Evolutionary conservation across 2,888 invertebrate genomes (phyloP).

Genomic region (Resseliella maxima): DNA sequence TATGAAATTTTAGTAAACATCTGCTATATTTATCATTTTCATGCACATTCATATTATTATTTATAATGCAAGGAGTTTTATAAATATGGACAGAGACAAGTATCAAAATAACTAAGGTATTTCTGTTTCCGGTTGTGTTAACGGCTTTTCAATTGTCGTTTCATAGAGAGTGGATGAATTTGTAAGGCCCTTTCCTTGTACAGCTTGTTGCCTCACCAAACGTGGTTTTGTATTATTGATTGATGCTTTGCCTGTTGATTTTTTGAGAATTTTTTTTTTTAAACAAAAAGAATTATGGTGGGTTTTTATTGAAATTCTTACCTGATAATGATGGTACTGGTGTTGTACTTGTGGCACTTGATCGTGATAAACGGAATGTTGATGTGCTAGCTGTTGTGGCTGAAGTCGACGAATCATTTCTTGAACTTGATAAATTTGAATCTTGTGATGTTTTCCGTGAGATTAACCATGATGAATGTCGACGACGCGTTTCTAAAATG

Average conservation of each 20-base stretch:
- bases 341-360: slow-evolving; percentile 75
- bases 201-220: slow-evolving; percentile 83
- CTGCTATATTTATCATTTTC: no score
- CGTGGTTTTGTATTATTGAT: slow-evolving; percentile 73
- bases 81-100: no score
- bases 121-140: slow-evolving; percentile 66
- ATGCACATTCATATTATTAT: no score
- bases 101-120: no score
- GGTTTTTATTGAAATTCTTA: slow-evolving; percentile 58
- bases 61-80: no score
- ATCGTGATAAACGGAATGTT: slow-evolving; percentile 88
- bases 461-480: slow-evolving; percentile 89
- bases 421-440: slow-evolving; percentile 88
- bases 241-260: slow-evolving; percentile 58
- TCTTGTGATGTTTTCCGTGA: slow-evolving; percentile 94
- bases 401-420: slow-evolving; percentile 92
- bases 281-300: not conserved
- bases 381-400: slow-evolving; percentile 91
- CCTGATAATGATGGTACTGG: slow-evolving; percentile 67
- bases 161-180: slow-evolving; percentile 70
- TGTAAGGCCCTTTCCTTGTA: slow-evolving; percentile 78
- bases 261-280: slow-evolving; percentile 47
- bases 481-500: slow-evolving; percentile 79
- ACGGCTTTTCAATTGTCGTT: slow-evolving; percentile 81
- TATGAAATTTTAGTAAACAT: no score